A percentile compares a stretch with the other conserved stretches of the same genome.
phyloP scores from a whole-genome alignment of 2,888 invertebrate species.

The Oligia fasciuncula region DNA sequence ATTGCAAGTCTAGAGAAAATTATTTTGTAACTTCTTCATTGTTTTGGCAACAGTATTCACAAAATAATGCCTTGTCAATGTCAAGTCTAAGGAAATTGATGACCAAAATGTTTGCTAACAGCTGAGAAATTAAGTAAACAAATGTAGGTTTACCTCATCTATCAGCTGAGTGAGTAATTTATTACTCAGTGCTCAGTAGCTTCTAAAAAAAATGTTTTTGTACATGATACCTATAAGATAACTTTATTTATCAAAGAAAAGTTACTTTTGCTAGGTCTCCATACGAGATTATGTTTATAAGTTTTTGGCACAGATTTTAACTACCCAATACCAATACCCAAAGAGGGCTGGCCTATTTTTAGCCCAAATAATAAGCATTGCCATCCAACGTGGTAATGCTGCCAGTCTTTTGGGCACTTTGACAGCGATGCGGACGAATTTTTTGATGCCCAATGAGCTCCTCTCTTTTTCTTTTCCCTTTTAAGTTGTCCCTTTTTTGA shows the following conservation, averaged over 20 bases:
- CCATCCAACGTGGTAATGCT: too few relatives aligned
- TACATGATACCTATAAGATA: background rate
- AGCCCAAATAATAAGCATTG: too few relatives aligned
- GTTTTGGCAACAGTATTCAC: slow-evolving; percentile 7
- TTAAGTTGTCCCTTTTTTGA: too few relatives aligned
- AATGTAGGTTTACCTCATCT: slow-evolving; percentile 7
- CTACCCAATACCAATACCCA: background rate
- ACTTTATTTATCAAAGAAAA: background rate
- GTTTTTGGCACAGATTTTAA: background rate
- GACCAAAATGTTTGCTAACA: slow-evolving; percentile 30
- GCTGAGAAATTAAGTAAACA: slow-evolving; percentile 18
- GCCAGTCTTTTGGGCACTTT: too few relatives aligned
- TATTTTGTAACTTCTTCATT: background rate
- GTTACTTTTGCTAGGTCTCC: background rate
- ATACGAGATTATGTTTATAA: background rate
- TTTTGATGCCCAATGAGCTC: too few relatives aligned
- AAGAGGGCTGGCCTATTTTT: too few relatives aligned
- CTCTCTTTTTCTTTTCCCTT: too few relatives aligned
- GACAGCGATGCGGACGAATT: too few relatives aligned
- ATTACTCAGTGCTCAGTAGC: slow-evolving; percentile 9
- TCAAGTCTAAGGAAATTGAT: slow-evolving; percentile 21
- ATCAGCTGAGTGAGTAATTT: slow-evolving; percentile 32
- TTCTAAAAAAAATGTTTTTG: slow-evolving; percentile 13
- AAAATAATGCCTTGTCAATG: slow-evolving; percentile 13
- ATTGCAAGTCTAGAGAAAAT: slow-evolving; percentile 12